Evolutionary conservation across 2,113 vertebrate genomes (phyloP), one percentile per base, ranked within the genome.

Genomic region (Nibea albiflora): DNA sequence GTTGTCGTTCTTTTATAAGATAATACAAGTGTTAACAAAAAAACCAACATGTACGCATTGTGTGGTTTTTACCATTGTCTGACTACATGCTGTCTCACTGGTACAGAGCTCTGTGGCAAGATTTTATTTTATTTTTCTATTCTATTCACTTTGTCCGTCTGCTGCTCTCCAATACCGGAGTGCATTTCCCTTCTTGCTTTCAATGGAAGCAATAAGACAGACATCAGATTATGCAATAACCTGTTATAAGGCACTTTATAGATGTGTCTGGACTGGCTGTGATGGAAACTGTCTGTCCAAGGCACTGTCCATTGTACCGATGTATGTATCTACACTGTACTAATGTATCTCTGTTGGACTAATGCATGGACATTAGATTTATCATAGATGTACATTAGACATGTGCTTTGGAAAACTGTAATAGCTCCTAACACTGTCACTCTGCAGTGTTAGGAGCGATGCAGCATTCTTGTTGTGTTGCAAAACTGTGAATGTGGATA

Each of bases 181-280:
- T 81, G 84, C 84, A 78, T 83, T 88, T 84, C 39, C 80, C 67
- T 63, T 78, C 71, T 85, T 90, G 87, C 90, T 92, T 92, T 92
- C 84, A 90, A 54, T 89, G 81, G 89, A 90, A 91, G 94, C 92
- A 93, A 93, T 90, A 92, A 88, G 73, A 87, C 76, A 80, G 80
- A 84, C 67, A 88, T 87, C 86, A 54, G 77, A 83, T 89, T 91
- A 92, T 92, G 90, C 90, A 92, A 95, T 89, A 90, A 87, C 60
- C 82, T 84, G 60, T 88, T 82, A 69, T 67, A 86, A 85, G 89
- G 88, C 90, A 94, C 89, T 92, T 91, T 92, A 90, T 74, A 71
- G 70, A 83, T 79, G 79, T 87, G 86, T 85, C 78, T 81, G 81
- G 83, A 84, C 87, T 72, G 75, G 81, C 77, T 90, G 76, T 81